These are phyloP conservation scores for Pinctada fucata DNA, from an alignment of 2,888 invertebrate genomes.

Conservation along the genomic window DNA sequence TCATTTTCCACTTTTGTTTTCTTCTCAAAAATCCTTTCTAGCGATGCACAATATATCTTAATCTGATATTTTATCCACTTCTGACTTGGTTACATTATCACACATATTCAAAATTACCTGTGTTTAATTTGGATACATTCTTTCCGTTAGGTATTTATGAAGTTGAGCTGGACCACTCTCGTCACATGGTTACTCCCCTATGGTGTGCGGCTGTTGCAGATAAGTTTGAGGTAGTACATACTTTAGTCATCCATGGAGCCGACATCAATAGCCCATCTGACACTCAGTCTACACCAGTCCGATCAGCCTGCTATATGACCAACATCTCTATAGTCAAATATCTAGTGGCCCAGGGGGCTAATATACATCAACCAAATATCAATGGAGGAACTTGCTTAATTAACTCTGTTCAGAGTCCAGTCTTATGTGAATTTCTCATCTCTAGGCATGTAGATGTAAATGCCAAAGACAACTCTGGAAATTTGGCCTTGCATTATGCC, in stretches of 20 bases:
- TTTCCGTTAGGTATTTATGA: conserved; percentile 78
- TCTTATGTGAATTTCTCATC: conserved; percentile 88
- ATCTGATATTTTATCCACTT: no score
- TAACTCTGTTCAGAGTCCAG: conserved; percentile 92
- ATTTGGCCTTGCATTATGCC: conserved; percentile 96
- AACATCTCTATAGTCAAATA: conserved; percentile 70
- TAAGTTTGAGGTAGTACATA: conserved; percentile 86
- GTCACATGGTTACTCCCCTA: conserved; percentile 90
- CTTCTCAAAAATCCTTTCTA: no score
- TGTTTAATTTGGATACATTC: no score
- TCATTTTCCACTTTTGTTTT: no score
- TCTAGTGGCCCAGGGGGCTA: conserved; percentile 73
- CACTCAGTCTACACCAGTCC: conserved; percentile 89
- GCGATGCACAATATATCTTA: no score
- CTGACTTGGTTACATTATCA: no score
- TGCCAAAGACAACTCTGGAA: conserved; percentile 91
- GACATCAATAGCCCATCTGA: conserved; percentile 92
- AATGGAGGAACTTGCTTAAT: conserved; percentile 96
- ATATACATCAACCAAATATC: conserved; percentile 88
- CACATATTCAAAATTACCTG: no score
- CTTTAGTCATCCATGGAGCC: conserved; percentile 88
- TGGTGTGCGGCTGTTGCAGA: conserved; percentile 96
- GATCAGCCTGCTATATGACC: conserved; percentile 93
- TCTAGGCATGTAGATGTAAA: conserved; percentile 89
- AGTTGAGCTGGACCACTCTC: conserved; percentile 88